These are phyloP conservation scores for Heliopora coerulea DNA, from an alignment of 92 coral and sea anemone genomes.

Conservation along the genomic window DNA sequence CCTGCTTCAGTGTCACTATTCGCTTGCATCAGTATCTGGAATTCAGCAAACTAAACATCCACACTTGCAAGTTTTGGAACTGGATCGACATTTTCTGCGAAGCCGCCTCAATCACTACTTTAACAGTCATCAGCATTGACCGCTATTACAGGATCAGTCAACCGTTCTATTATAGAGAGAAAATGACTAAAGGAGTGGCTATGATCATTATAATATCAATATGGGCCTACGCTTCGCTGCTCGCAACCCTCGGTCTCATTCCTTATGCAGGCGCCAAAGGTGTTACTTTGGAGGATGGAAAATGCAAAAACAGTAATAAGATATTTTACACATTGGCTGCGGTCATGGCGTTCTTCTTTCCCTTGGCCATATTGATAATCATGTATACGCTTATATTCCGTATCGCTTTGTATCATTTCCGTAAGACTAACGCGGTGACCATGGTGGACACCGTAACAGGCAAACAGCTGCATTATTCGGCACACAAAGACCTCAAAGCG, in stretches of 20 bases:
- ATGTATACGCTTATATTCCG: conserved; percentile 75
- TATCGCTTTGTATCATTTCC: conserved; percentile 82
- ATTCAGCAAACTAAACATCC: conserved; percentile 3
- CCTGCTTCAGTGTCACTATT: conserved; percentile 49
- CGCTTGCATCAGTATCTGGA: conserved; percentile 5
- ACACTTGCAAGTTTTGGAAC: conserved; percentile 68
- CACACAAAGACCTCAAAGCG: conserved; percentile 82
- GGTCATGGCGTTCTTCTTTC: conserved; percentile 78
- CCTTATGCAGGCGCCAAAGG: conserved; percentile 47
- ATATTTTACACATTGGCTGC: conserved; percentile 88
- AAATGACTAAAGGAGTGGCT: conserved; percentile 73
- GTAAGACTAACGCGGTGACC: conserved; percentile 65
- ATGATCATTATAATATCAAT: conserved; percentile 66
- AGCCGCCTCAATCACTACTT: conserved; percentile 87
- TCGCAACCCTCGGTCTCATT: conserved; percentile 70
- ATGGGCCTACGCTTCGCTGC: conserved; percentile 69
- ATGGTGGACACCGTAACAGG: conserved; percentile 38
- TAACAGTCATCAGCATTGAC: conserved; percentile 88
- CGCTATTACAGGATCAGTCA: conserved; percentile 89
- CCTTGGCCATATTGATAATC: conserved; percentile 65
- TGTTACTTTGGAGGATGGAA: neutral
- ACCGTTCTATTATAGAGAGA: conserved; percentile 78
- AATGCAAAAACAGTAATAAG: conserved; percentile 60
- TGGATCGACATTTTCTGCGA: conserved; percentile 93
- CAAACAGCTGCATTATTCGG: conserved; percentile 43